phyloP scores from a whole-genome alignment of 2,113 vertebrate genomes.

The Ceratotherium simum region DNA sequence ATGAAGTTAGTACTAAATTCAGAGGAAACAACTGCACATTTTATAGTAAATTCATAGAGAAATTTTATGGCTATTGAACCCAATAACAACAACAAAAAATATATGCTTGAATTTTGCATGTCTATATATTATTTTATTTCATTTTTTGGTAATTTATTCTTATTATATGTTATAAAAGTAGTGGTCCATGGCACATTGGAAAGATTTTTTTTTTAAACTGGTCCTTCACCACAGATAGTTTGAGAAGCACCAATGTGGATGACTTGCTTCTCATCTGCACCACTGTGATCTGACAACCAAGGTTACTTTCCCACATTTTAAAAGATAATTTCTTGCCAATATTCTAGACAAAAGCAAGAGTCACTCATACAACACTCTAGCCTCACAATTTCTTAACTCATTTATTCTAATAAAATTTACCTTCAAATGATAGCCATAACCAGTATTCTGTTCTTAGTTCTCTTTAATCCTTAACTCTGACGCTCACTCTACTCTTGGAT shows the following conservation, averaged over 20 bases:
- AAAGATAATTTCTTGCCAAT: background rate
- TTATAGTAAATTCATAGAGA: background rate
- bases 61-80: background rate
- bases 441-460: background rate
- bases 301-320: background rate
- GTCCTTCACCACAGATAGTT: background rate
- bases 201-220: background rate
- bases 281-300: background rate
- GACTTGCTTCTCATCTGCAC: background rate
- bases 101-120: background rate
- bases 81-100: background rate
- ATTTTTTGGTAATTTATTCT: conserved; percentile 30
- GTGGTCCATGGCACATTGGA: background rate
- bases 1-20: background rate
- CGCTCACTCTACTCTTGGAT: background rate
- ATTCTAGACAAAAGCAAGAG: background rate
- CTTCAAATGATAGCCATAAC: background rate
- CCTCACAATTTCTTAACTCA: background rate
- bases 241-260: background rate
- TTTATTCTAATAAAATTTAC: conserved; percentile 23
- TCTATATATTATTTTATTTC: background rate
- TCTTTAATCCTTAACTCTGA: conserved; percentile 16
- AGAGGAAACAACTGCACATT: background rate
- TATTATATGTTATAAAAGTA: background rate
- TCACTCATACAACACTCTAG: background rate